A percentile compares a stretch with the other conserved stretches of the same genome.
These are phyloP conservation scores for Axea sp. DNA, from an alignment of 2,888 invertebrate genomes.

Conservation along the genomic window DNA sequence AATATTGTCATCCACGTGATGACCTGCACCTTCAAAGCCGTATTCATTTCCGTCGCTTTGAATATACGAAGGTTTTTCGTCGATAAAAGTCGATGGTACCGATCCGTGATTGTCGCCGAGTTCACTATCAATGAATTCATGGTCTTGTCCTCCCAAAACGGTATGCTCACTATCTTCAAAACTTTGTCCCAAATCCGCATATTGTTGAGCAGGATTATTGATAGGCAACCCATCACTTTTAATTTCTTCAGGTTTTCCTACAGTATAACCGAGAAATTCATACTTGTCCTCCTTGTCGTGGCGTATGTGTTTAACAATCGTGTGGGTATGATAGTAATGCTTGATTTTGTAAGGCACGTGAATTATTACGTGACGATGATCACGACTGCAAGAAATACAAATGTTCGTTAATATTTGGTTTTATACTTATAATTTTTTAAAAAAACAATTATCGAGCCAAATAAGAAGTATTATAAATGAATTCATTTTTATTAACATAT, in stretches of 20 bases:
- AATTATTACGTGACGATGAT: conserved; percentile 83
- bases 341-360: conserved; percentile 89
- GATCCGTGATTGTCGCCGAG: neutral
- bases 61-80: neutral
- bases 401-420: no score
- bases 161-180: conserved; percentile 48
- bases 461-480: no score
- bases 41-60: conserved; percentile 44
- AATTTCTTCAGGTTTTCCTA: conserved; percentile 81
- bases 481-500: no score
- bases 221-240: conserved; percentile 67
- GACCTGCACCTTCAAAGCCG: conserved; percentile 40
- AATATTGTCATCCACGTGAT: conserved; percentile 31
- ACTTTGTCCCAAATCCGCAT: conserved; percentile 29
- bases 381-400: no score
- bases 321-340: conserved; percentile 85
- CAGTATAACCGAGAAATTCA: conserved; percentile 86
- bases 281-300: conserved; percentile 83
- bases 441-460: no score
- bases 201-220: conserved; percentile 7
- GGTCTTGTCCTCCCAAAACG: neutral
- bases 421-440: no score
- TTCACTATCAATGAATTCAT: neutral
- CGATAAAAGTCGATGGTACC: neutral
- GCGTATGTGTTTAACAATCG: conserved; percentile 83